Percentiles rank a stretch among this genome's conserved stretches.
Conservation (phyloP, 2,113 vertebrate genomes). For the Felis chaus region DNA sequence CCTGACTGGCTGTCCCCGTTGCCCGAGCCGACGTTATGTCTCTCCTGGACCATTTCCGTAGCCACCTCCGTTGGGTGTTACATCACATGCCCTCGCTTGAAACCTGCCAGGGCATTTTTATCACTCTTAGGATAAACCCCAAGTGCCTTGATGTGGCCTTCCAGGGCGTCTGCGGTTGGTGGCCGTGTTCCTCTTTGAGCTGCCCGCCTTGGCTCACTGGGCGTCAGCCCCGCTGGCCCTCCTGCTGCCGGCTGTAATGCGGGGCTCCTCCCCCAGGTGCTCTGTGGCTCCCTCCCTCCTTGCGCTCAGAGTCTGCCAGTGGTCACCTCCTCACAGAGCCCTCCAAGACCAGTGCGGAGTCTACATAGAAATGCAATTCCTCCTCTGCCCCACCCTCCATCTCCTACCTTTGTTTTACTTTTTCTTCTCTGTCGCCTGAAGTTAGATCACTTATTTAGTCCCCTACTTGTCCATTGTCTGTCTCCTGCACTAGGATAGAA, state of each 20-base stretch:
- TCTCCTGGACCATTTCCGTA: background rate
- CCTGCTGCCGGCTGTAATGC: accelerated
- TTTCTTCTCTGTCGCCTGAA: background rate
- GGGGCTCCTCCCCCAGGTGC: background rate
- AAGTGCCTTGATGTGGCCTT: accelerated
- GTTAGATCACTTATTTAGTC: background rate
- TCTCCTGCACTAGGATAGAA: background rate
- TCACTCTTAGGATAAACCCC: background rate
- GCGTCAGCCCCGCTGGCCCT: background rate
- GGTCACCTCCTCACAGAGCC: background rate
- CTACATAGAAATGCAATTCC: background rate
- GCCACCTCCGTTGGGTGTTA: background rate
- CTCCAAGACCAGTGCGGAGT: accelerated
- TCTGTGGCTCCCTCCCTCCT: background rate
- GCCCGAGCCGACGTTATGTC: background rate
- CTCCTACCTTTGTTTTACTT: background rate
- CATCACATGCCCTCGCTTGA: background rate
- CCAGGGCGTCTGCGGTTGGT: background rate
- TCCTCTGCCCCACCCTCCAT: background rate
- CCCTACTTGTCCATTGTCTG: background rate
- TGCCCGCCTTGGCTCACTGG: accelerated
- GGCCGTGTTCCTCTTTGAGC: background rate
- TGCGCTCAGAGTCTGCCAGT: background rate
- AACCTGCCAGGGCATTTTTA: background rate
- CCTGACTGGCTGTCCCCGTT: no score